Conservation (phyloP, 2,888 invertebrate species). For the Apodemia zela region DNA sequence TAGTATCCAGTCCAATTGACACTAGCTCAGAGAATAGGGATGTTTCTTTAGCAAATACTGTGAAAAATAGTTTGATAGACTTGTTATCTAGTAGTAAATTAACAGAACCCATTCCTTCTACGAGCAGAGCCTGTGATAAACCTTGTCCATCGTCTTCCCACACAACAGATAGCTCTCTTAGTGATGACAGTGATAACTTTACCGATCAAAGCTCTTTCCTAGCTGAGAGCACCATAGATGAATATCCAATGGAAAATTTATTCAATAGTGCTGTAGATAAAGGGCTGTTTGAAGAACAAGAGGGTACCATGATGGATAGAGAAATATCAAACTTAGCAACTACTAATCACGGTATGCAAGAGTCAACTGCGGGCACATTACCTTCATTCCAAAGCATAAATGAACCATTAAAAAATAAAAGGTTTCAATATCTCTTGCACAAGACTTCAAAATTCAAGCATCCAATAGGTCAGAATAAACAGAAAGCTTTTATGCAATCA, state of each 20-base stretch:
- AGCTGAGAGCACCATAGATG: slow-evolving; percentile 71
- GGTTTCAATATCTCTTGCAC: slow-evolving; percentile 73
- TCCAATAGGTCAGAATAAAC: slow-evolving; percentile 72
- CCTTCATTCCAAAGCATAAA: slow-evolving; percentile 71
- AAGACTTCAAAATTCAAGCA: slow-evolving; percentile 76
- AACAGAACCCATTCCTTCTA: slow-evolving; percentile 56
- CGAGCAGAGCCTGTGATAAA: slow-evolving; percentile 56
- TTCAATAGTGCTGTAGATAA: slow-evolving; percentile 75
- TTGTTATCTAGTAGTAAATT: slow-evolving; percentile 62
- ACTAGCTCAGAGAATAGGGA: slow-evolving; percentile 50
- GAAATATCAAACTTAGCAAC: slow-evolving; percentile 74
- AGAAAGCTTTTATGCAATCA: slow-evolving; percentile 75
- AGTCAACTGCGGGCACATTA: slow-evolving; percentile 56
- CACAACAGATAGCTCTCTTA: slow-evolving; percentile 66
- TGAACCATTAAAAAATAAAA: slow-evolving; percentile 72
- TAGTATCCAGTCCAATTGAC: slow-evolving; percentile 80
- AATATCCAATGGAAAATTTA: slow-evolving; percentile 75
- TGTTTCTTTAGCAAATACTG: slow-evolving; percentile 53
- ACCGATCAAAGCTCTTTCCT: slow-evolving; percentile 74
- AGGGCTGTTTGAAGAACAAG: slow-evolving; percentile 69
- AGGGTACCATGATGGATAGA: slow-evolving; percentile 72
- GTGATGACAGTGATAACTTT: slow-evolving; percentile 71
- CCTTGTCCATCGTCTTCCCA: slow-evolving; percentile 48
- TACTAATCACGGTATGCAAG: slow-evolving; percentile 67
- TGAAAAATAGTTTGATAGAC: slow-evolving; percentile 69